Evolutionary conservation across 2,797 vertebrate genomes (phyloP), one percentile per base, ranked within the genome.

Genomic region (Borostomias antarcticus): DNA sequence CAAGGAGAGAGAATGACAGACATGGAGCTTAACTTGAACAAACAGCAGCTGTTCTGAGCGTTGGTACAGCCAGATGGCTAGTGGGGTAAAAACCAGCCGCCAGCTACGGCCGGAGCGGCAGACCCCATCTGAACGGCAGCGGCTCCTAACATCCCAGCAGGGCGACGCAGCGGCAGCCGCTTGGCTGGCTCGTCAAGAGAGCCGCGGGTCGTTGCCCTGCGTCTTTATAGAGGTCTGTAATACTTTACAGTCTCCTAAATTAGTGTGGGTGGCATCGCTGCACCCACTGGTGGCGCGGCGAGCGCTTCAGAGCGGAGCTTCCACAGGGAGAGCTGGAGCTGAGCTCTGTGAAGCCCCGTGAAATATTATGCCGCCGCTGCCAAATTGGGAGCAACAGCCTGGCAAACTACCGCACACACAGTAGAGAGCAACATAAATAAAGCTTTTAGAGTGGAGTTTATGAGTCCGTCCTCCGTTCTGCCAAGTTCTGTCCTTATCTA

Each of bases 241-340:
- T 77, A 74, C 77, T 81, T 86, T 80, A 88, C 85, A 83, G 79
- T 78, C 65, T 75, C 76, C 70, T 72, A 72, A 81, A 82, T 77
- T 64, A 51, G 66, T 53, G 75, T 65, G 67, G 76, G 74, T 71
- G 79, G 76, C 80, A 64, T 47, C 17, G 1, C 64, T 45, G 61
- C 51, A 72, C 60, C 75, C 65, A 64, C 58, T 76, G 74, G n/a
- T n/a, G n/a, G n/a, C n/a, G n/a, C n/a, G n/a, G n/a, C 21, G 23
- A 70, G 66, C 35, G 73, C 59, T 68, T 70, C 56, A 73, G 69
- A 75, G 26, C 29, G 74, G 71, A 72, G 63, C 43, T 17, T 72
- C 79, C 72, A 62, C 69, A n/a, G 40, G 4, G 6, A 45, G 10
- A 15, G 5, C 37, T 40, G 37, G n/a, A 77, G 75, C 72, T 81